Percentiles rank a stretch among this genome's conserved stretches.
Evolutionary conservation across 2,113 vertebrate species (phyloP).

Genomic region (Caracal caracal): DNA sequence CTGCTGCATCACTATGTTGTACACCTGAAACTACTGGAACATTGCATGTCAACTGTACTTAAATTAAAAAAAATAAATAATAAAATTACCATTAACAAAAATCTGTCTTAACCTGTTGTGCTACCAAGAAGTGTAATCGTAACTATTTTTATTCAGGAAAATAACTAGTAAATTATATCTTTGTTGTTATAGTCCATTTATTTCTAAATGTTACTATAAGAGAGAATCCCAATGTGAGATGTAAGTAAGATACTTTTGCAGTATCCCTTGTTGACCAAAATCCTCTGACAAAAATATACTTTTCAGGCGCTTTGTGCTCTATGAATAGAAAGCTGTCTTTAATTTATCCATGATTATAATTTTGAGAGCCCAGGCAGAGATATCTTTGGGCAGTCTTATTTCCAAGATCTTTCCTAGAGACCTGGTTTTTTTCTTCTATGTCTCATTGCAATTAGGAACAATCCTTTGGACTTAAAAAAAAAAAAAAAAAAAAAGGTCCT

Average conservation of each 20-base stretch:
- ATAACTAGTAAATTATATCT: not conserved
- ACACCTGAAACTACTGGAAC: not conserved
- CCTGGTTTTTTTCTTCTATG: not conserved
- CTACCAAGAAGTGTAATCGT: not conserved
- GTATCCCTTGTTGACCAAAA: not conserved
- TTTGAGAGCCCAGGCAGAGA: not conserved
- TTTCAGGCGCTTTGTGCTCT: not conserved
- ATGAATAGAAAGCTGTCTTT: not conserved
- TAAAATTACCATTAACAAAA: not conserved
- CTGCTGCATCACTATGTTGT: not conserved
- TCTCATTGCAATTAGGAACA: not conserved
- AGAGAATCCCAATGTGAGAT: not conserved
- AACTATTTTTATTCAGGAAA: not conserved
- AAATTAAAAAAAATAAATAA: not conserved
- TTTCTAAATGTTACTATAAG: not conserved
- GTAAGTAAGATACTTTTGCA: not conserved
- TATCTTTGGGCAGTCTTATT: not conserved
- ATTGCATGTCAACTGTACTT: not conserved
- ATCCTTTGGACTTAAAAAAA: not conserved
- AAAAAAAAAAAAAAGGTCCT: not conserved
- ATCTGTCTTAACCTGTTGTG: not conserved
- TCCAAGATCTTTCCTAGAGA: not conserved
- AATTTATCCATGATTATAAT: not conserved
- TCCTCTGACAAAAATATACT: not conserved
- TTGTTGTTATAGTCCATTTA: not conserved